A percentile compares a stretch with the other conserved stretches of the same genome.
These are phyloP conservation scores for Pangasius larnaudii DNA, from an alignment of 2,797 vertebrate species.

Conservation along the genomic window DNA sequence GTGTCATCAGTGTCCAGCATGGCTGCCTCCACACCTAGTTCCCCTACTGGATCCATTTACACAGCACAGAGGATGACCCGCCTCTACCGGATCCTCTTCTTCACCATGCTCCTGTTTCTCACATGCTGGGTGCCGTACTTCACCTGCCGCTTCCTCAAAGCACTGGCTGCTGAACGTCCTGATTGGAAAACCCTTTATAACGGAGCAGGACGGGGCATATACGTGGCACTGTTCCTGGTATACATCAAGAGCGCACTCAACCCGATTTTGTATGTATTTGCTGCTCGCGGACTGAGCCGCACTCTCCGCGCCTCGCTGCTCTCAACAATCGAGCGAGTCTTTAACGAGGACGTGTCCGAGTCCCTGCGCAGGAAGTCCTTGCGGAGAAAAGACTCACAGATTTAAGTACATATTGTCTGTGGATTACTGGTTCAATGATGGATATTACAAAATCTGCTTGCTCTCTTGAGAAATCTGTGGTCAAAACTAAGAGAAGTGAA, in stretches of 20 bases:
- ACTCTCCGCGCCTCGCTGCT: slow-evolving; percentile 71
- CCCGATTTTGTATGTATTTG: slow-evolving; percentile 80
- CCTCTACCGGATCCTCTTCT: slow-evolving; percentile 77
- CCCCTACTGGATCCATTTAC: slow-evolving; percentile 40
- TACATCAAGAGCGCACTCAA: slow-evolving; percentile 79
- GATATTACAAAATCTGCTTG: background rate
- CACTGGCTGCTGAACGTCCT: fast-evolving
- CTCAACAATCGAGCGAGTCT: slow-evolving; percentile 76
- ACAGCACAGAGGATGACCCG: slow-evolving; percentile 64
- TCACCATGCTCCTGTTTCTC: slow-evolving; percentile 81
- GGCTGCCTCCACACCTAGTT: slow-evolving; percentile 35
- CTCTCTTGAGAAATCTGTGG: slow-evolving; percentile 4
- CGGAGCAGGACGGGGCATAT: fast-evolving
- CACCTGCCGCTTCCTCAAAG: slow-evolving; percentile 71
- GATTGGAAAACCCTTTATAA: fast-evolving
- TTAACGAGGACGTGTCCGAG: slow-evolving; percentile 74
- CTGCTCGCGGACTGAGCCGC: slow-evolving; percentile 73
- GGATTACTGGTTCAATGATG: background rate
- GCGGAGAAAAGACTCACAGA: slow-evolving; percentile 65
- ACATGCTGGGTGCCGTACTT: slow-evolving; percentile 83
- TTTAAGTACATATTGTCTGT: background rate
- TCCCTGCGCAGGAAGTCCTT: slow-evolving; percentile 72
- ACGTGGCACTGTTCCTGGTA: slow-evolving; percentile 75
- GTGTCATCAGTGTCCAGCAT: slow-evolving; percentile 42
- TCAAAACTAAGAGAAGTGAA: background rate